Base-by-base conservation (phyloP, 2,888 invertebrate genomes). In the Oscheius sp. region DNA sequence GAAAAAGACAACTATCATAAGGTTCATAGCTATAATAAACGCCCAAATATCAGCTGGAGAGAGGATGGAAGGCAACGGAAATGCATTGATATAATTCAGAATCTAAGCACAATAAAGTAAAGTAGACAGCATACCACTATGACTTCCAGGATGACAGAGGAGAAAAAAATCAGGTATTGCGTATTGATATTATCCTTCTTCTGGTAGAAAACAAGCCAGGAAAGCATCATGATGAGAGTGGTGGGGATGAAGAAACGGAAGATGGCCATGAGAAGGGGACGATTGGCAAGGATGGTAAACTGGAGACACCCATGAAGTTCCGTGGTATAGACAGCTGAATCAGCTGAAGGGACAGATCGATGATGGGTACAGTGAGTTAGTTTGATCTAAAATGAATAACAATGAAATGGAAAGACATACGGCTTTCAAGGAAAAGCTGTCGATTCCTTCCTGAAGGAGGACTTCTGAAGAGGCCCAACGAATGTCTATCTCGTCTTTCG, bases 271-370 rank as follows among this genome's bases (percentile, higher is more conserved):
- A 14, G 26, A 14, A 59, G 17, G 3, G 59, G 44, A 8, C 59
- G 22, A 28, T 44, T 14, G 14, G 44, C 24, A n/a, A 26, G n/a
- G 28, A 59, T 41, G 17, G 41, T 41, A n/a, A 59, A 44, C 30
- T 59, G 44, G 2, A 59, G 44, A 14, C 59, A 59, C n/a, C 59
- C 59, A 41, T 59, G 59, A 26, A 59, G 24, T n/a, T 59, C 59
- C 28, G 28, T 59, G 30, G 59, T 59, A 14, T 41, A 44, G 14
- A 28, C 26, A 14, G 41, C 24, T 1, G 59, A 38, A n/a, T 59
- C 59, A 44, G 59, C 59, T n/a, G 59, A 59, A 26, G 59, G 59
- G n/a, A 59, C 26, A 17, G 59, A 41, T 24, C 59, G 1, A 8
- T 24, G n/a, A 28, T 59, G 44, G 2, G 59, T 44, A 17, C 59